Percentiles rank a stretch among this genome's conserved stretches.
Conservation (phyloP, 2,888 invertebrate species). For the Parnassius smintheus region DNA sequence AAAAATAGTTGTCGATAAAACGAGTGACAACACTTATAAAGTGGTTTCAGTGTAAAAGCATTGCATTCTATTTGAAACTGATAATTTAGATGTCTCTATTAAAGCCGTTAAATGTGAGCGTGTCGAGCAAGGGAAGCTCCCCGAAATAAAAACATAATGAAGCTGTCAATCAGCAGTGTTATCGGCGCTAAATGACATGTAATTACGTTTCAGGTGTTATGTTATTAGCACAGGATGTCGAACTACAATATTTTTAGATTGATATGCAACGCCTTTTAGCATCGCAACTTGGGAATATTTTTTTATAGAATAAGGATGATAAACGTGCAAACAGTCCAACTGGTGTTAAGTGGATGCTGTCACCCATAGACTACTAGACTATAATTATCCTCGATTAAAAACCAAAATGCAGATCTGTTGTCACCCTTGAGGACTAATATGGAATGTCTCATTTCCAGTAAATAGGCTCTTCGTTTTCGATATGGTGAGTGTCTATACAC, state of each 20-base stretch:
- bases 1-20: constrained; percentile 9
- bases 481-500: too few relatives aligned
- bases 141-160: constrained; percentile 60
- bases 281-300: too few relatives aligned
- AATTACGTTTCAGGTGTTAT: constrained; percentile 47
- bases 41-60: constrained; percentile 20
- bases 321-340: too few relatives aligned
- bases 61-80: constrained; percentile 47
- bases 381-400: too few relatives aligned
- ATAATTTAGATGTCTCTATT: constrained; percentile 67
- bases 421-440: too few relatives aligned
- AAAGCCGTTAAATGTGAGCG: constrained; percentile 60
- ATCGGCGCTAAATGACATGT: constrained; percentile 32
- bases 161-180: constrained; percentile 44
- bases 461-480: too few relatives aligned
- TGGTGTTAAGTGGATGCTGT: too few relatives aligned
- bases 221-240: constrained; percentile 31
- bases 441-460: too few relatives aligned
- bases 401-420: too few relatives aligned
- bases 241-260: not conserved
- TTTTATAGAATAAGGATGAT: too few relatives aligned
- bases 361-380: too few relatives aligned
- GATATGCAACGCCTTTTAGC: too few relatives aligned
- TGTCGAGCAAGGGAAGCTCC: constrained; percentile 37
- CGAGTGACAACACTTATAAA: constrained; percentile 8